phyloP scores from a whole-genome alignment of 2,113 vertebrate species.

The Tauraco erythrolophus region DNA sequence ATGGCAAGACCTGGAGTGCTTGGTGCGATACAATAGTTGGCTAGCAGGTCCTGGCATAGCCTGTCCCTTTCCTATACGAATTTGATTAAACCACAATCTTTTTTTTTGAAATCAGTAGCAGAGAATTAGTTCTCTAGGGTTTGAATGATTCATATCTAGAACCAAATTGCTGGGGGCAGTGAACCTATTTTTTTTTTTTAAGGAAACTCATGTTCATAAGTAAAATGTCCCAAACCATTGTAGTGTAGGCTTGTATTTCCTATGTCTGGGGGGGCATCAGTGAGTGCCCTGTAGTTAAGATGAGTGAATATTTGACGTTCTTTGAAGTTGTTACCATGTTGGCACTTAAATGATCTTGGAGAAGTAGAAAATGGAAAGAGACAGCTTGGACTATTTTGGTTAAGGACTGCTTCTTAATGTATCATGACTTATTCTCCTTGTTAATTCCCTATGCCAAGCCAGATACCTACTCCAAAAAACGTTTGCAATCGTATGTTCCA shows the following conservation, averaged over 20 bases:
- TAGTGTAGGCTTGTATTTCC: neutral
- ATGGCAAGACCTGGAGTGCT: neutral
- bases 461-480: neutral
- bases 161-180: neutral
- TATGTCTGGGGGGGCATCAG: no score
- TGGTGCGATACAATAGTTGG: neutral
- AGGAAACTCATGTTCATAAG: neutral
- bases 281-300: neutral
- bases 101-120: neutral
- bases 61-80: neutral
- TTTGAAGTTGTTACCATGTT: neutral
- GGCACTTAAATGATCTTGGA: neutral
- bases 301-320: neutral
- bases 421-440: neutral
- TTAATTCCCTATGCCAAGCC: neutral
- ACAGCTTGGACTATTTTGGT: neutral
- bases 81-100: neutral
- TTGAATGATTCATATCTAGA: neutral
- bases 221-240: neutral
- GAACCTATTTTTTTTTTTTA: neutral
- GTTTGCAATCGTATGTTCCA: neutral
- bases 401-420: neutral
- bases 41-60: neutral
- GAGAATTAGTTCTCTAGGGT: neutral
- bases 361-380: neutral